A percentile compares a stretch with the other conserved stretches of the same genome.
Evolutionary conservation across 2,113 vertebrate species (phyloP).

Genomic region (Cavia porcellus): DNA sequence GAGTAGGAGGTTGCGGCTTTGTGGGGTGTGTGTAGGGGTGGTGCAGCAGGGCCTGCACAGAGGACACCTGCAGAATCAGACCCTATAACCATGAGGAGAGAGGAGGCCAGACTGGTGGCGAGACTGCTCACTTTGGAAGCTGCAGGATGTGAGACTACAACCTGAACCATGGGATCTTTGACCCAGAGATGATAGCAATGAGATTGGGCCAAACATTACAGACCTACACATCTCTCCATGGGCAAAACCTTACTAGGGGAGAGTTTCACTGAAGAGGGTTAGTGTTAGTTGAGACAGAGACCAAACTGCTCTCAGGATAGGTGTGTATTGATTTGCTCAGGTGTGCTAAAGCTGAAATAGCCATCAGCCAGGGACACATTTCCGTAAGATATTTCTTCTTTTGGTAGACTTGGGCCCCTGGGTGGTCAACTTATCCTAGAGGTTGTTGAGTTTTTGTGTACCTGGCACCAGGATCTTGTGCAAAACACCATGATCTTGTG

Average conservation of each 20-base stretch:
- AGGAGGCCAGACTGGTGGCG: not conserved
- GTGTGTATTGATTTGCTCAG: not conserved
- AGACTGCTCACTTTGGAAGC: not conserved
- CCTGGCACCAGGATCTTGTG: not conserved
- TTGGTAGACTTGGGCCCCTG: not conserved
- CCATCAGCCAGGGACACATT: not conserved
- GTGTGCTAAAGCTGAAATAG: not conserved
- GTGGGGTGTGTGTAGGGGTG: not conserved
- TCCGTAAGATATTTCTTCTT: not conserved
- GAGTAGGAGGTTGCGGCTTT: not conserved
- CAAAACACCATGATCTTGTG: not conserved
- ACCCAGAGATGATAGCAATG: not conserved
- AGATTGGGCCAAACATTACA: not conserved
- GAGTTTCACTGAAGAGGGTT: not conserved
- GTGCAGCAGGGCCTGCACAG: not conserved
- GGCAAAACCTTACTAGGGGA: not conserved
- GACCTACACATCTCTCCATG: not conserved
- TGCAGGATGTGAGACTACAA: fast-evolving
- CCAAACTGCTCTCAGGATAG: not conserved
- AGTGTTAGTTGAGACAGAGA: not conserved
- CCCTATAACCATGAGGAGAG: not conserved
- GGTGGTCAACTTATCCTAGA: not conserved
- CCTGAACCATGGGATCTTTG: not conserved
- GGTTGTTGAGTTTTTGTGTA: not conserved
- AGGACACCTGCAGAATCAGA: not conserved